phyloP scores from a whole-genome alignment of 2,888 invertebrate species.

The Dynastes maya region DNA sequence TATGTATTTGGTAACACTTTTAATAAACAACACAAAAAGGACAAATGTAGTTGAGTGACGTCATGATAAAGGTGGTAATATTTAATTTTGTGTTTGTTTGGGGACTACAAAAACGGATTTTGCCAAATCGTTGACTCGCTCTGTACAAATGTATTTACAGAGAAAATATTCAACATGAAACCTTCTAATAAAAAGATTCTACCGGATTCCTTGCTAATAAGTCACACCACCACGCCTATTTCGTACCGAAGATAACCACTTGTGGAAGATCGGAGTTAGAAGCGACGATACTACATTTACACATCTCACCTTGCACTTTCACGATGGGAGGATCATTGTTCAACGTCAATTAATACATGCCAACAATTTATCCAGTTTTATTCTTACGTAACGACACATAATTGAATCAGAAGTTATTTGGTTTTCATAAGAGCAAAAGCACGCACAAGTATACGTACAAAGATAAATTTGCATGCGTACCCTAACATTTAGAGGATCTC shows the following conservation, averaged over 20 bases:
- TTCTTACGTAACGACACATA: not conserved
- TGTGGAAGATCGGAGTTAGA: not conserved
- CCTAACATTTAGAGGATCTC: not conserved
- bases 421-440: not conserved
- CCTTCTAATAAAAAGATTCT: not conserved
- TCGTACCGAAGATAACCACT: conserved; percentile 6
- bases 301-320: conserved; percentile 44
- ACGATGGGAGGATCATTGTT: conserved; percentile 45
- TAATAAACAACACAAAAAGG: too few relatives aligned
- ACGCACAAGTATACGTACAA: not conserved
- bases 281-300: conserved; percentile 14
- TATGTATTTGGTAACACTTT: too few relatives aligned
- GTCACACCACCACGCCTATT: conserved; percentile 4
- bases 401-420: not conserved
- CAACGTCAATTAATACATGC: conserved; percentile 33
- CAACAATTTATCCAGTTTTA: not conserved
- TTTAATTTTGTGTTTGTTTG: too few relatives aligned
- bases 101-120: too few relatives aligned
- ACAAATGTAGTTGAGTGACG: too few relatives aligned
- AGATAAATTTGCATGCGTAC: not conserved
- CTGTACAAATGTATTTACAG: too few relatives aligned
- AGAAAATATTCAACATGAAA: too few relatives aligned
- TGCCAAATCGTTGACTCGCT: too few relatives aligned
- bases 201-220: not conserved
- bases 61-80: too few relatives aligned